Base-by-base conservation (phyloP, 2,797 vertebrate genomes). In the Ctenochaetus hawaiiensis region DNA sequence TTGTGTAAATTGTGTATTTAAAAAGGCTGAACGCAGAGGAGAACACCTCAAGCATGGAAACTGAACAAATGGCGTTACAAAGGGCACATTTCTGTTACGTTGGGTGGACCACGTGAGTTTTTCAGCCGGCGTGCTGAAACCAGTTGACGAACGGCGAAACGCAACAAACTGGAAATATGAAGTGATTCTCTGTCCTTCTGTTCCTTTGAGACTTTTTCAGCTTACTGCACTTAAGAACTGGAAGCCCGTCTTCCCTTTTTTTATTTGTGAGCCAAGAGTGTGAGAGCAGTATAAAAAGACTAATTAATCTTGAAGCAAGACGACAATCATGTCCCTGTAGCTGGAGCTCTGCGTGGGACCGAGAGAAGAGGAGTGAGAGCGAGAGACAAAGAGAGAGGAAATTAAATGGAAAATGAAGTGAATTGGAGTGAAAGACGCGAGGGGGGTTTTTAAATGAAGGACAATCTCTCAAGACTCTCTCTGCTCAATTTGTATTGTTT, bases 241-340 rank as follows among this genome's bases (percentile, higher is more conserved):
- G 89, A 92, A 92, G 90, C 75, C 22, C 8, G 79, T 87, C 90
- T 91, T 89, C 80, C 70, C 67, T 72, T 88, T 91, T 93, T 91
- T 80, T 92, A 88, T 90, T 88, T 37, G 84, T 87, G 93, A 93
- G 86, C 87, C 85, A 82, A 88, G 90, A 82, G 83, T 72, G 82
- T 80, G 89, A 93, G 84, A 88, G 90, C 59, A 67, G 81, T 73
- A 72, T 87, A 80, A 87, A 85, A 86, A 76, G 88, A 92, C 86
- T 90, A 85, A 92, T 81, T 86, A 91, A 90, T 93, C 91, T 86
- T 76, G 71, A 87, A 89, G 92, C 93, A 93, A 91, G 91, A 94
- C 82, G 95, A 96, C 95, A 96, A 96, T 96, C 95, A 95, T 52
- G 90, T 91, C 90, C 91, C 84, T 52, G 67, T 87, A 78, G 87